phyloP scores from a whole-genome alignment of 2,113 vertebrate genomes.

The Malaclemys terrapin region DNA sequence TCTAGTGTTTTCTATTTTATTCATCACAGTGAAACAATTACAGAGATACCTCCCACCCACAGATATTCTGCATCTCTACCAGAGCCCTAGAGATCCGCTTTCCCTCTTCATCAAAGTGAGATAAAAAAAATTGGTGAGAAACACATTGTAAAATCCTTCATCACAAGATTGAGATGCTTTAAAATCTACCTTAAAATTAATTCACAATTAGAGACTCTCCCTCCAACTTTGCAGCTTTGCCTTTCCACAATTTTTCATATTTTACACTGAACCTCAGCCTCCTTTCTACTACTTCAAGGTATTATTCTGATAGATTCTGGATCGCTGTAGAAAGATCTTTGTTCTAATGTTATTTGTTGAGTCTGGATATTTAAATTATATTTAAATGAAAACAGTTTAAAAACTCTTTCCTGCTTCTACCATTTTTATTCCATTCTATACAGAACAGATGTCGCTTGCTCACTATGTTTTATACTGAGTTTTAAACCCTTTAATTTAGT shows the following conservation, averaged over 20 bases:
- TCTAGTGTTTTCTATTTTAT: not conserved
- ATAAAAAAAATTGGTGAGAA: not conserved
- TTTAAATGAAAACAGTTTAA: not conserved
- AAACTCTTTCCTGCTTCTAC: not conserved
- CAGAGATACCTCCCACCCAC: not conserved
- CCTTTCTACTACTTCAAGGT: not conserved
- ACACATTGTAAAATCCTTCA: not conserved
- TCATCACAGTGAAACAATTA: not conserved
- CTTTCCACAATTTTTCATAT: not conserved
- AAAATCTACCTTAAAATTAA: not conserved
- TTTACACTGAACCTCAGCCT: not conserved
- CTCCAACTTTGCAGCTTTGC: not conserved
- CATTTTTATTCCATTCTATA: not conserved
- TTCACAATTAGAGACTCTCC: not conserved
- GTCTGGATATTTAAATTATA: not conserved
- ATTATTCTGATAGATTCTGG: not conserved
- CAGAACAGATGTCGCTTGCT: not conserved
- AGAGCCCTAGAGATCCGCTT: not conserved
- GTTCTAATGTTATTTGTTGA: not conserved
- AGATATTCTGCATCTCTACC: not conserved
- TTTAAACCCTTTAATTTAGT: not conserved
- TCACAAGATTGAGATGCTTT: not conserved
- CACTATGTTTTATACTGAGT: not conserved
- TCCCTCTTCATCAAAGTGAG: not conserved
- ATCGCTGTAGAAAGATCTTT: not conserved